A percentile compares a stretch with the other conserved stretches of the same genome.
These are phyloP conservation scores for Leptinotarsa tumamoca DNA, from an alignment of 2,888 invertebrate species.

Conservation along the genomic window DNA sequence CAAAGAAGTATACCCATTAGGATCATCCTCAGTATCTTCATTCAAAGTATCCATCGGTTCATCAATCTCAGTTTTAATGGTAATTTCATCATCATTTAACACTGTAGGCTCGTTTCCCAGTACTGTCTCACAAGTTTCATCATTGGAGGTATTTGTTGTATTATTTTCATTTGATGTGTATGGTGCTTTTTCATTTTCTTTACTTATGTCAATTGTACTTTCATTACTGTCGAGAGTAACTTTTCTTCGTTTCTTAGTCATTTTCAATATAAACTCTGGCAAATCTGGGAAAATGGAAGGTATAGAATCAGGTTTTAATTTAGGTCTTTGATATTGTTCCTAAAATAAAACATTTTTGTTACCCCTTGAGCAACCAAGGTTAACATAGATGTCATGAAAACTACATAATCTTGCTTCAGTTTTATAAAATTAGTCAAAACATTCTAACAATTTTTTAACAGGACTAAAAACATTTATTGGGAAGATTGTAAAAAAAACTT, in stretches of 20 bases:
- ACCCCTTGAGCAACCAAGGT: not conserved
- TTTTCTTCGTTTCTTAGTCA: slow-evolving; percentile 49
- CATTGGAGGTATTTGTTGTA: not conserved
- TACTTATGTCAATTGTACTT: slow-evolving; percentile 8
- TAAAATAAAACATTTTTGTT: slow-evolving; percentile 30
- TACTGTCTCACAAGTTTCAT: slow-evolving; percentile 1
- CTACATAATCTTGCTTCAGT: not conserved
- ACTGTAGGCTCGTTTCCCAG: not conserved
- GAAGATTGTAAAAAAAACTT: too few species aligned
- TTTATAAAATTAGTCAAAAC: too few species aligned
- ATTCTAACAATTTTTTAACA: too few species aligned
- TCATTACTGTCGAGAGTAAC: slow-evolving; percentile 12
- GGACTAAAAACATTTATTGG: too few species aligned
- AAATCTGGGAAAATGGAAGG: slow-evolving; percentile 50
- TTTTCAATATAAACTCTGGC: slow-evolving; percentile 46
- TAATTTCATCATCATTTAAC: slow-evolving; percentile 40
- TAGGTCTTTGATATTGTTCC: slow-evolving; percentile 48
- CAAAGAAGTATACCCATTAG: slow-evolving; percentile 10
- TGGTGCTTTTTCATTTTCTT: slow-evolving; percentile 12
- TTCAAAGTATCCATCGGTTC: slow-evolving; percentile 28
- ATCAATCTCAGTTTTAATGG: slow-evolving; percentile 43
- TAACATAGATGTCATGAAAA: not conserved
- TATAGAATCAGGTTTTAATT: slow-evolving; percentile 48
- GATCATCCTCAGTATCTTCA: slow-evolving; percentile 28
- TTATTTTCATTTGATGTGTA: slow-evolving; percentile 15